Evolutionary conservation across 2,113 vertebrate genomes (phyloP).

Genomic region (Xenopus laevis): DNA sequence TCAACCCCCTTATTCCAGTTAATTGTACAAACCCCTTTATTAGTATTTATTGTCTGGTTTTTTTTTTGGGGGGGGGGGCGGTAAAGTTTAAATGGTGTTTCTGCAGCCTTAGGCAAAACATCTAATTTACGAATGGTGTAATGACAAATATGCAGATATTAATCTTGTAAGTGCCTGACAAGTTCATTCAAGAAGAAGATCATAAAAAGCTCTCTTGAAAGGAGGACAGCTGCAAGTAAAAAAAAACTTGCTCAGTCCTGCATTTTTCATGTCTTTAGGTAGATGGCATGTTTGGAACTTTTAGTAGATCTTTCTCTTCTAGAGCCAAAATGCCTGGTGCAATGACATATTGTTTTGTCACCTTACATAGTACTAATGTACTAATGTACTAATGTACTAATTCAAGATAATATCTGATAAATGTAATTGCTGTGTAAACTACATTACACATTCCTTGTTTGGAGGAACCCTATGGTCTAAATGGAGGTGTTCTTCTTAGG

Average conservation of each 20-base stretch:
- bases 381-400: no score
- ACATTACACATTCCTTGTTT: no score
- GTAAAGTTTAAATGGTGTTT: not conserved
- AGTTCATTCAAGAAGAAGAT: conserved; percentile 43
- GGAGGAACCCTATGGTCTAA: no score
- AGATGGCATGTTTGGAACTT: conserved; percentile 35
- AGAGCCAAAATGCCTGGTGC: no score
- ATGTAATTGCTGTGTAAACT: no score
- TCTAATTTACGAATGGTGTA: conserved; percentile 32
- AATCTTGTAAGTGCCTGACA: conserved; percentile 40
- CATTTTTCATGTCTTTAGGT: conserved; percentile 12
- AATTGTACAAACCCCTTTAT: not conserved
- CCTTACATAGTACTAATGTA: no score
- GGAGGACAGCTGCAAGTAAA: conserved; percentile 24
- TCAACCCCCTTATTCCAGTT: no score
- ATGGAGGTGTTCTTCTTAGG: no score
- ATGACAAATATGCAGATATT: conserved; percentile 42
- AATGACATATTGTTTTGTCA: no score
- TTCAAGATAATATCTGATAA: no score
- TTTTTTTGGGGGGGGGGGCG: no score
- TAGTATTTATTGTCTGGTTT: not conserved
- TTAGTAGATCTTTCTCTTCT: no score
- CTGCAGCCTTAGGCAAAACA: conserved; percentile 26
- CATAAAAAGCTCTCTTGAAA: conserved; percentile 27
- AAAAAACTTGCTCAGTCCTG: conserved; percentile 26